phyloP scores from a whole-genome alignment of 2,797 vertebrate genomes.

The Rhinophrynus dorsalis region DNA sequence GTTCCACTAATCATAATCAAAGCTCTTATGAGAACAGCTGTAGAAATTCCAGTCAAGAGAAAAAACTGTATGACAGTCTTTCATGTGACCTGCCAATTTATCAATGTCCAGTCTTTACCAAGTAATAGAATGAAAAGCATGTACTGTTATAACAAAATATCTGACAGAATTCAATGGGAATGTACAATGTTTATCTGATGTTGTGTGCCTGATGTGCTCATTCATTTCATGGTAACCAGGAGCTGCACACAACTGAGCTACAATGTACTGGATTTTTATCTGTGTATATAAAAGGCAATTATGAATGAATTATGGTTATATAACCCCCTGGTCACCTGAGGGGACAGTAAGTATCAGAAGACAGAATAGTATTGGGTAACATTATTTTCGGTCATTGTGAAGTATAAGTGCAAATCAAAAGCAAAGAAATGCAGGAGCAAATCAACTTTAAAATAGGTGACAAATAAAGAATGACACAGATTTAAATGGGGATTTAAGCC shows the following conservation, averaged over 20 bases:
- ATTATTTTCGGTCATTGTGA: no score
- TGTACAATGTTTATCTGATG: constrained; percentile 14
- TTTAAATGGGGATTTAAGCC: no score
- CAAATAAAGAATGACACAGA: no score
- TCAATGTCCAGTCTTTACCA: constrained; percentile 23
- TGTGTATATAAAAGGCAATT: neutral
- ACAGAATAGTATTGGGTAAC: no score
- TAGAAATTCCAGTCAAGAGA: constrained; percentile 24
- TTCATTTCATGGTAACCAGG: constrained; percentile 37
- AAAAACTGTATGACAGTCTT: constrained; percentile 9
- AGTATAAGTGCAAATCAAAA: no score
- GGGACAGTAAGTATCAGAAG: no score
- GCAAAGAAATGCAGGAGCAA: no score
- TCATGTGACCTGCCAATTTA: constrained; percentile 24
- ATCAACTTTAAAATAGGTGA: no score
- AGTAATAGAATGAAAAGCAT: constrained; percentile 25
- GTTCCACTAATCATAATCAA: no score
- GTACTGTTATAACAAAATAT: constrained; percentile 32
- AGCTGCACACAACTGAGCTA: neutral
- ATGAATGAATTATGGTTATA: neutral
- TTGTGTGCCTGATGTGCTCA: constrained; percentile 17
- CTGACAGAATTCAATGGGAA: constrained; percentile 7
- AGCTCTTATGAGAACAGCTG: constrained; percentile 10
- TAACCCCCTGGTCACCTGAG: no score
- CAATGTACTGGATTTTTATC: constrained; percentile 9